Conservation (phyloP, 2,113 vertebrate species). For the Solea senegalensis region DNA sequence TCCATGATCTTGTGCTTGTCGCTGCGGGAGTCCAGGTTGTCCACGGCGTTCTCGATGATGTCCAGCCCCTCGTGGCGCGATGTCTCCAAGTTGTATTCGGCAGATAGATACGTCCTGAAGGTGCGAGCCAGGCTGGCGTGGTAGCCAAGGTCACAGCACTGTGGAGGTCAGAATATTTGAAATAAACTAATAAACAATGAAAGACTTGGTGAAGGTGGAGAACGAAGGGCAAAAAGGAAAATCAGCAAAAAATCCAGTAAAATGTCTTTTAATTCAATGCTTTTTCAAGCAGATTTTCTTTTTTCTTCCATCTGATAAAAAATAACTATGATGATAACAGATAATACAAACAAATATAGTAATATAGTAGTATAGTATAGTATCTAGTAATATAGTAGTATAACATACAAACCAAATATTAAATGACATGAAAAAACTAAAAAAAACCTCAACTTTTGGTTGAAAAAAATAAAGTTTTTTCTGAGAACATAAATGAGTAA, state of each 20-base stretch:
- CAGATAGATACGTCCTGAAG: slow-evolving; percentile 95
- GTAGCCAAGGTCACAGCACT: slow-evolving; percentile 98
- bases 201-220: not conserved
- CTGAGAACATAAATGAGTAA: no score
- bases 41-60: slow-evolving; percentile 93
- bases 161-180: slow-evolving; percentile 14
- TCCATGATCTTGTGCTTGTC: slow-evolving; percentile 99
- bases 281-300: no score
- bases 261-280: no score
- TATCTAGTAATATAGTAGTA: no score
- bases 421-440: no score
- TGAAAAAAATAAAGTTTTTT: no score
- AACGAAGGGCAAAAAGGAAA: not conserved
- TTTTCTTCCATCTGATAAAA: no score
- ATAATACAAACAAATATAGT: no score
- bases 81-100: slow-evolving; percentile 97
- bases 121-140: slow-evolving; percentile 95
- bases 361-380: no score
- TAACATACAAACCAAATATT: no score
- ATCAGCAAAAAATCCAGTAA: not conserved
- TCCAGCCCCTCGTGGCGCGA: slow-evolving; percentile 97
- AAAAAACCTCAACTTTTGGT: no score
- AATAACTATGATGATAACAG: no score
- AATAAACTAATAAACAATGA: not conserved
- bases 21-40: slow-evolving; percentile 94